A percentile compares a stretch with the other conserved stretches of the same genome.
phyloP scores from a whole-genome alignment of 37 sponge, comb jelly and placozoan genomes.

The Geodia barretti region DNA sequence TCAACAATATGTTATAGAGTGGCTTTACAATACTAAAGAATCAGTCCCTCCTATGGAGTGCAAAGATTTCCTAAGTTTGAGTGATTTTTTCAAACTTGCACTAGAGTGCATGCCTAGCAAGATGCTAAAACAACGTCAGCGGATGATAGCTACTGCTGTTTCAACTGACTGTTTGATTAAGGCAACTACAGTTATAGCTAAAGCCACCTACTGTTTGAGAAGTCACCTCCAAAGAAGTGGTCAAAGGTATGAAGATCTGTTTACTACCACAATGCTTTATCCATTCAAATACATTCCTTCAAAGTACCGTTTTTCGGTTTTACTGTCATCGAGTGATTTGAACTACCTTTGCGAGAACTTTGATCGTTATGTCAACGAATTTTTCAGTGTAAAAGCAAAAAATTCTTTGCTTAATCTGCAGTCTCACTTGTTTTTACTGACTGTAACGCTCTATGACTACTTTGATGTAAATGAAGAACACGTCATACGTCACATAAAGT shows the following conservation, averaged over 20 bases:
- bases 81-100: neutral
- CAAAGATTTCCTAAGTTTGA: neutral
- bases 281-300: neutral
- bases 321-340: neutral
- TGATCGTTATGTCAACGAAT: neutral
- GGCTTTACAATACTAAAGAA: neutral
- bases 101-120: neutral
- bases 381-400: neutral
- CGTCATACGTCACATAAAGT: neutral
- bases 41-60: neutral
- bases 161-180: neutral
- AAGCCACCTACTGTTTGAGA: too few species aligned
- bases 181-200: too few species aligned
- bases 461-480: neutral
- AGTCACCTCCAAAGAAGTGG: too few species aligned
- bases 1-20: too few species aligned
- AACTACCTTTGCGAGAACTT: neutral
- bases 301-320: neutral
- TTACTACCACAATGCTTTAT: neutral
- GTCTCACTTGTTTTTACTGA: neutral
- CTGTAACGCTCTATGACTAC: neutral
- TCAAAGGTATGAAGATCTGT: conserved; percentile 2
- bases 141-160: too few species aligned
- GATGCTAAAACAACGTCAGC: neutral
- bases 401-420: neutral